Percentiles rank a stretch among this genome's conserved stretches.
Evolutionary conservation across 2,797 vertebrate species (phyloP).

Genomic region (Vultur gryphus): DNA sequence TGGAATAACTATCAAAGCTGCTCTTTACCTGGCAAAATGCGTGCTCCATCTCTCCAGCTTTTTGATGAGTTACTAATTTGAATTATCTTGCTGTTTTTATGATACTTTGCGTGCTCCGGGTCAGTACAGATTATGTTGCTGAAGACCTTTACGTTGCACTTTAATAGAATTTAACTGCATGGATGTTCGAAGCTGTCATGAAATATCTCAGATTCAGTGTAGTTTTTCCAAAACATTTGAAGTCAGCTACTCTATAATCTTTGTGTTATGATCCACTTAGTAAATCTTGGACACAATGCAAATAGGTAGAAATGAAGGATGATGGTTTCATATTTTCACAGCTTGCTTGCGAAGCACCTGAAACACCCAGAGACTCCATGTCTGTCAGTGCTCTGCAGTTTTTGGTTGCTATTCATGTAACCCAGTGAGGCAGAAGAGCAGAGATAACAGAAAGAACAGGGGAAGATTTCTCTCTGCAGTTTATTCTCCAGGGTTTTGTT

Average conservation of each 20-base stretch:
- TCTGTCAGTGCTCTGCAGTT: neutral
- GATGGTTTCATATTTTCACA: neutral
- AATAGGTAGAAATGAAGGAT: neutral
- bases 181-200: neutral
- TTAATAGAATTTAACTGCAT: neutral
- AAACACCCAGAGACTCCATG: neutral
- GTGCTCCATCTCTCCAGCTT: neutral
- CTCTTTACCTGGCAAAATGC: neutral
- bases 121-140: neutral
- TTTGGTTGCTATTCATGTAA: conserved; percentile 1
- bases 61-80: neutral
- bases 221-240: neutral
- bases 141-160: neutral
- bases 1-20: neutral
- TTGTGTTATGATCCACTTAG: neutral
- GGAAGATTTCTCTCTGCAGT: conserved; percentile 4
- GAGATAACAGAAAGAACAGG: neutral
- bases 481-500: conserved; percentile 30
- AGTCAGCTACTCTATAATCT: neutral
- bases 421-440: conserved; percentile 23
- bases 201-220: neutral
- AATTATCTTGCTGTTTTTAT: neutral
- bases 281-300: neutral
- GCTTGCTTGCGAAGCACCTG: neutral
- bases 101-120: fast-evolving